Percentiles rank a stretch among this genome's conserved stretches.
Conservation (phyloP, 2,113 vertebrate genomes). For the Albula goreensis region DNA sequence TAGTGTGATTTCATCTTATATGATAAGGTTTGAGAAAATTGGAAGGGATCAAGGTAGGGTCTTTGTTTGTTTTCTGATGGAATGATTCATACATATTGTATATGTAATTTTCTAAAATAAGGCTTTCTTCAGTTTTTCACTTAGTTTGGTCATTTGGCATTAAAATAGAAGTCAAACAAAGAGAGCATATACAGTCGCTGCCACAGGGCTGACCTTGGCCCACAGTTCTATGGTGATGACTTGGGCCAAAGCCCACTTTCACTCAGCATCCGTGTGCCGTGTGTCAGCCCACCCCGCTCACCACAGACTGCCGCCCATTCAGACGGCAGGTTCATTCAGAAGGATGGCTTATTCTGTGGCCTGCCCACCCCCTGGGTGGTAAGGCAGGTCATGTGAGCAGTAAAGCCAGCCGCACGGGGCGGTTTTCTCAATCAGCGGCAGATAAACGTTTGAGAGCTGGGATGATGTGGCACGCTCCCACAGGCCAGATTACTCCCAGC, state of each 20-base stretch:
- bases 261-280: slow-evolving; percentile 30
- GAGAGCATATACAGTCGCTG: background rate
- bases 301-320: slow-evolving; percentile 13
- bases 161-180: background rate
- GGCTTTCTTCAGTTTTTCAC: background rate
- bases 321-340: slow-evolving; percentile 29
- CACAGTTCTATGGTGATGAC: too few relatives aligned
- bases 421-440: slow-evolving; percentile 21
- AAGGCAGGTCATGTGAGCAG: background rate
- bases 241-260: slow-evolving; percentile 23
- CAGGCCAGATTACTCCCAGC: slow-evolving; percentile 8
- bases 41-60: too few relatives aligned
- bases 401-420: background rate
- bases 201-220: background rate
- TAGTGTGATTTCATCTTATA: too few relatives aligned
- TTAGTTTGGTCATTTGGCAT: background rate
- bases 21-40: too few relatives aligned
- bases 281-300: too few relatives aligned
- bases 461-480: background rate
- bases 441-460: background rate
- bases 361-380: background rate
- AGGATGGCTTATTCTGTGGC: background rate
- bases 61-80: too few relatives aligned
- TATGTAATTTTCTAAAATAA: too few relatives aligned
- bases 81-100: background rate